Base-by-base conservation (phyloP, 2,797 vertebrate species). In the Rhadinocentrus ornatus region DNA sequence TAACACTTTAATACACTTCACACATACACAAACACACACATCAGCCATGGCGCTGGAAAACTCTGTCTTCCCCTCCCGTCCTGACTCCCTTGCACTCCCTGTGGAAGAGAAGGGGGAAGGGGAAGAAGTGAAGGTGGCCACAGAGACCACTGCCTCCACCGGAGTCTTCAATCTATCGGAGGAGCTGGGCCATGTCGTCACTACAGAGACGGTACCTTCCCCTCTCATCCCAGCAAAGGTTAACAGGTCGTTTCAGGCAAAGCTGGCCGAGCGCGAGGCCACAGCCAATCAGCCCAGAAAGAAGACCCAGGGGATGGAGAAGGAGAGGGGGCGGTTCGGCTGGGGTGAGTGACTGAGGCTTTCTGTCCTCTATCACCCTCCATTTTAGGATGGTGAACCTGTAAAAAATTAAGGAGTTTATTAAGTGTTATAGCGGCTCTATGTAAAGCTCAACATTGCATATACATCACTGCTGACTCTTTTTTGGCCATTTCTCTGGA, bases 41-140 rank as follows among this genome's bases (percentile, higher is more conserved):
- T 3, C 63, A 22, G 35, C 59, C 53, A 97, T 98, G 97, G 96
- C 96, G 1, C 91, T 96, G 81, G 96, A 97, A 88, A 95, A 95
- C 84, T 92, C 94, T 0, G 88, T 93, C 58, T 94, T 95, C 71
- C 90, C 94, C 0, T 85, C 93, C 3, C 90, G 93, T n/a, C 92
- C 94, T 0, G 95, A 95, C 75, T 89, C 94, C 52, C 92, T 95
- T 7, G 91, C 93, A 0, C 86, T 94, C 54, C 94, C 94, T 0
- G 93, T 93, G 79, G 89, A 93, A 53, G 93, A 93, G 55, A 93
- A 93, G 73, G 85, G 71, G 60, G 93, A 93, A 46, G 89, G 77
- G 44, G 88, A 86, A 53, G 88, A 86, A 18, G 91, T 81, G 27
- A 87, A 94, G 62, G 90, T 91, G 77, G 86, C 81, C 61, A 77